Conservation (phyloP, 1,140 invertebrate species). For the Drosophila nigrodunni region DNA sequence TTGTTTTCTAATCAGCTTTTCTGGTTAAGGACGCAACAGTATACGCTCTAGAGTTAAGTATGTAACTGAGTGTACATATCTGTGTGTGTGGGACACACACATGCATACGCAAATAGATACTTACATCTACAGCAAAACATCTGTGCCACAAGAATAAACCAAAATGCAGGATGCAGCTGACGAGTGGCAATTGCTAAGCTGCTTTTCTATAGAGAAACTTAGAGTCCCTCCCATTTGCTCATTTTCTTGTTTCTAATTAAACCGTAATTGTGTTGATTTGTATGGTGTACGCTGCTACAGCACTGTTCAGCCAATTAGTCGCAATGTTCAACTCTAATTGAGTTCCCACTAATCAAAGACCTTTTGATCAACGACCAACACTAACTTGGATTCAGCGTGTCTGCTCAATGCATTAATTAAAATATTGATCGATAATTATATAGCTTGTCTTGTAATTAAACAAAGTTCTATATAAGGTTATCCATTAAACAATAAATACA, state of each 20-base stretch:
- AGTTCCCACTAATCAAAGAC: background rate
- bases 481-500: no score
- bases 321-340: background rate
- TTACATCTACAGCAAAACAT: conserved; percentile 48
- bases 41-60: background rate
- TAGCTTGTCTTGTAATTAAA: no score
- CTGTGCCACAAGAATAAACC: conserved; percentile 70
- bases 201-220: background rate
- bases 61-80: background rate
- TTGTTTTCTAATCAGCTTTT: conserved; percentile 47
- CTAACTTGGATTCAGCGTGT: no score
- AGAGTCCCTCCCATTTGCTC: background rate
- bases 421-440: no score
- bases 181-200: conserved; percentile 53
- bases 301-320: conserved; percentile 16
- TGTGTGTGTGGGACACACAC: conserved; percentile 1
- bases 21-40: conserved; percentile 1
- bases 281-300: conserved; percentile 16
- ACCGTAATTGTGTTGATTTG: conserved; percentile 58
- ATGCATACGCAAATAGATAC: background rate
- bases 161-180: conserved; percentile 57
- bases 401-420: no score
- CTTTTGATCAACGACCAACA: no score
- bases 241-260: conserved; percentile 73
- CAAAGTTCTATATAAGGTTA: no score